Percentiles rank a stretch among this genome's conserved stretches.
phyloP scores from a whole-genome alignment of 1,140 invertebrate species.

The Habropoda laboriosa region DNA sequence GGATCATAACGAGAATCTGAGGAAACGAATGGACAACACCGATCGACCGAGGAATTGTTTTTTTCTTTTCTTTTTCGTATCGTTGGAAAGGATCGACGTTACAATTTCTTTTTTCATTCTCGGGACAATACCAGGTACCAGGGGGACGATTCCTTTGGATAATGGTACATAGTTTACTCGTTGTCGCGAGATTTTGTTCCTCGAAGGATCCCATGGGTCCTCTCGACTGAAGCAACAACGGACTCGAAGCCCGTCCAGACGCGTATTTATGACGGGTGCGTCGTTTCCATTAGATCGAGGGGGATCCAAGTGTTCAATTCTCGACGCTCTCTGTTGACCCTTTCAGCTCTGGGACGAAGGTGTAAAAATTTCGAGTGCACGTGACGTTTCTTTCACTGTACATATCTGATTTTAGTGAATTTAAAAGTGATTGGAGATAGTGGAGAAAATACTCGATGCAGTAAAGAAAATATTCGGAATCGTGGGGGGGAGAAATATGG shows the following conservation, averaged over 20 bases:
- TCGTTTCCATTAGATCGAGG: not conserved
- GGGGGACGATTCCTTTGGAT: not conserved
- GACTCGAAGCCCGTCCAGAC: conserved; percentile 19
- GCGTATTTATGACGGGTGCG: conserved; percentile 15
- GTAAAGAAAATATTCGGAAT: too few relatives aligned
- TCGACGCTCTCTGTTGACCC: not conserved
- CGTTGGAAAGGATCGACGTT: not conserved
- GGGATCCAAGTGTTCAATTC: conserved; percentile 40
- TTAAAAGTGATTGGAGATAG: too few relatives aligned
- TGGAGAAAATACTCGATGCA: too few relatives aligned
- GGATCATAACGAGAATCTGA: conserved; percentile 43
- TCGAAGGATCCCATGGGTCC: conserved; percentile 16
- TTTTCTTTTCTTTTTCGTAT: too few relatives aligned
- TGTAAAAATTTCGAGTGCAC: too few relatives aligned
- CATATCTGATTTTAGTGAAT: not conserved
- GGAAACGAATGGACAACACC: not conserved
- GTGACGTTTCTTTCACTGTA: not conserved
- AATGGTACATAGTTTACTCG: not conserved
- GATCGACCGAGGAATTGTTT: not conserved
- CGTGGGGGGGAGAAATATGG: too few relatives aligned
- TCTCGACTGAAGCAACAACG: conserved; percentile 5
- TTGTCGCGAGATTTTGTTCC: conserved; percentile 15
- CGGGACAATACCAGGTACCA: not conserved
- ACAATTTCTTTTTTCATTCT: not conserved
- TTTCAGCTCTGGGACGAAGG: not conserved